Conservation (phyloP, 2,797 vertebrate species). For the Aldrovandia affinis region DNA sequence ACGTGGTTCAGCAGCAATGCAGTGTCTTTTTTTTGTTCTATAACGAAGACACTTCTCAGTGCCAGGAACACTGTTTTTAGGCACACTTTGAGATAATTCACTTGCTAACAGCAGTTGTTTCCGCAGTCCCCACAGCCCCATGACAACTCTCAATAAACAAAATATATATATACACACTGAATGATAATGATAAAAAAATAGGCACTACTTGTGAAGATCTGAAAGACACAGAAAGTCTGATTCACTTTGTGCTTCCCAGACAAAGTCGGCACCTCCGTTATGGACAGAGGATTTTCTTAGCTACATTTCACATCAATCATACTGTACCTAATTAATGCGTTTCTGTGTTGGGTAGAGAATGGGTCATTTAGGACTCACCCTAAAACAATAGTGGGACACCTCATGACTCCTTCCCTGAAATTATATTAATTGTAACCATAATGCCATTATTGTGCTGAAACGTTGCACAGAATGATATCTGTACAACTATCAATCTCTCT, state of each 20-base stretch:
- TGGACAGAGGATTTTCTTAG: slow-evolving; percentile 21
- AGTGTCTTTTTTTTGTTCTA: background rate
- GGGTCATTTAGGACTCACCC: background rate
- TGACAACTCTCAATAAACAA: slow-evolving; percentile 40
- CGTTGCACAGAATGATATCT: slow-evolving; percentile 12
- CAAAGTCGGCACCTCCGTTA: slow-evolving; percentile 40
- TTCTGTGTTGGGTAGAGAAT: background rate
- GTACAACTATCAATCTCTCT: background rate
- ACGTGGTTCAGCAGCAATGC: background rate
- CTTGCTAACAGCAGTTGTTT: background rate
- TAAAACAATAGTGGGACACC: background rate
- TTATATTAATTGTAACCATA: slow-evolving; percentile 7
- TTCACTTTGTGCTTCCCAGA: slow-evolving; percentile 41
- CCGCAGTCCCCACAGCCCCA: slow-evolving; percentile 23
- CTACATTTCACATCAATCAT: slow-evolving; percentile 8
- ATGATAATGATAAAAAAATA: slow-evolving; percentile 60
- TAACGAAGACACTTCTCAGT: slow-evolving; percentile 8
- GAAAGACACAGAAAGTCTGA: slow-evolving; percentile 51
- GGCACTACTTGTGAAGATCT: slow-evolving; percentile 69
- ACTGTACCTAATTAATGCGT: background rate
- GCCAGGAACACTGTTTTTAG: background rate
- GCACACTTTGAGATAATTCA: slow-evolving; percentile 8
- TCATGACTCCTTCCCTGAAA: background rate
- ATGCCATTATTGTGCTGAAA: background rate
- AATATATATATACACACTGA: slow-evolving; percentile 32